Evolutionary conservation across 2,888 invertebrate species (phyloP).

Genomic region (Drosophila histrio): DNA sequence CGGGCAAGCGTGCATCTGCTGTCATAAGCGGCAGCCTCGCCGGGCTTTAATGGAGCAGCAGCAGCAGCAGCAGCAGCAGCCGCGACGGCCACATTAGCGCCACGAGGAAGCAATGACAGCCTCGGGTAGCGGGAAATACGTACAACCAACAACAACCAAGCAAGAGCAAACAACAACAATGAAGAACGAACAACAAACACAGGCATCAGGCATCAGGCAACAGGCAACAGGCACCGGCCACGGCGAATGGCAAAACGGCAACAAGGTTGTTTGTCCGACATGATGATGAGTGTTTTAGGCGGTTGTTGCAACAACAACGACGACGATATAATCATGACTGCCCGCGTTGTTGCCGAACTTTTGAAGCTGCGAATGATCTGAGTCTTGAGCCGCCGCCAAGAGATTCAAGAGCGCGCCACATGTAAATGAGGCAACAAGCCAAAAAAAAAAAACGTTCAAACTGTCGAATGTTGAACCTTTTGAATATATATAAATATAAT

Average conservation of each 20-base stretch:
- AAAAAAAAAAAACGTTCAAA: conserved; percentile 28
- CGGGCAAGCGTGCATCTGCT: conserved; percentile 69
- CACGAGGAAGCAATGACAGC: conserved; percentile 68
- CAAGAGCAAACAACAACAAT: conserved; percentile 21
- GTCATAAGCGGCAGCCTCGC: conserved; percentile 71
- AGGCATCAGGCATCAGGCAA: neutral
- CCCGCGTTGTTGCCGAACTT: conserved; percentile 70
- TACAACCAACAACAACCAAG: conserved; percentile 12
- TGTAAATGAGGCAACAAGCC: conserved; percentile 66
- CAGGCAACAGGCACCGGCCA: conserved; percentile 38
- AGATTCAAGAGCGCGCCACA: conserved; percentile 65
- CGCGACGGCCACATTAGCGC: conserved; percentile 68
- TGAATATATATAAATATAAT: conserved; percentile 20
- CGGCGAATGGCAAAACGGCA: conserved; percentile 61
- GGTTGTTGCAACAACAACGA: conserved; percentile 55
- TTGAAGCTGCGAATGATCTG: conserved; percentile 60
- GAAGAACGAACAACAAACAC: conserved; percentile 22
- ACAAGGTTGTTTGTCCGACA: conserved; percentile 79
- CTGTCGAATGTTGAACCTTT: conserved; percentile 57
- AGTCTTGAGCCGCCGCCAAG: conserved; percentile 47
- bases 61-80: conserved; percentile 43
- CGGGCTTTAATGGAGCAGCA: conserved; percentile 71
- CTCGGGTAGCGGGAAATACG: conserved; percentile 46
- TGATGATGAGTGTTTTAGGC: conserved; percentile 79
- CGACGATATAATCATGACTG: conserved; percentile 69